Percentiles rank a stretch among this genome's conserved stretches.
phyloP scores from a whole-genome alignment of 2,888 invertebrate genomes.

The Tenthredo distinguenda region DNA sequence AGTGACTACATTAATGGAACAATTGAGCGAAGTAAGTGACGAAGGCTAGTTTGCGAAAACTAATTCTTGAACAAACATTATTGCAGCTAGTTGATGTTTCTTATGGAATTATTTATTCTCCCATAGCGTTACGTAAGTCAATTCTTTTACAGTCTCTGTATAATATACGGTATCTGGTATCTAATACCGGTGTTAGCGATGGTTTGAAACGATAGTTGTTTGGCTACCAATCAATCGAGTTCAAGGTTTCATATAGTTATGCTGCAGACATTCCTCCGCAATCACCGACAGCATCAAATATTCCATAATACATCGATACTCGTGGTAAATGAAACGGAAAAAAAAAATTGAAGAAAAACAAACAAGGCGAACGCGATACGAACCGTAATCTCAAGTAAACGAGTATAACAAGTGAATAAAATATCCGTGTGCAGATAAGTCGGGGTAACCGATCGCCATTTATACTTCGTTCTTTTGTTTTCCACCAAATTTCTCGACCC shows the following conservation, averaged over 20 bases:
- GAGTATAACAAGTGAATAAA: not conserved
- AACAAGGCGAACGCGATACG: not conserved
- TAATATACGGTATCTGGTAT: not conserved
- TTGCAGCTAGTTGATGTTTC: not conserved
- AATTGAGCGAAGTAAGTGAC: constrained; percentile 19
- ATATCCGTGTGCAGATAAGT: not conserved
- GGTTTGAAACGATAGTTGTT: constrained; percentile 34
- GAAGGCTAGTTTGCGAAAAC: not conserved
- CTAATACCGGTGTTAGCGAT: not conserved
- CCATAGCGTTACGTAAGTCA: not conserved
- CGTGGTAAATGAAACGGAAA: not conserved
- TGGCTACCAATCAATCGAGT: constrained; percentile 40
- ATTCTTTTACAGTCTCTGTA: not conserved
- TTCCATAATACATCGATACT: constrained; percentile 2
- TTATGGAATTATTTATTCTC: not conserved
- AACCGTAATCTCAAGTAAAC: not conserved
- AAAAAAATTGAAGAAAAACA: no score
- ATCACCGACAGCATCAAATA: not conserved
- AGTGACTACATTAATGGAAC: not conserved
- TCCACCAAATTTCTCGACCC: not conserved
- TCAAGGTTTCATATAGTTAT: constrained; percentile 26
- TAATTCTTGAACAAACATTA: not conserved
- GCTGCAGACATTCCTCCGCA: constrained; percentile 8
- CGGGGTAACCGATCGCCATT: not conserved
- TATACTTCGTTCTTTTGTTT: not conserved